Evolutionary conservation across 2,888 invertebrate genomes (phyloP), one percentile per base, ranked within the genome.

Genomic region (Entomobrya proxima): DNA sequence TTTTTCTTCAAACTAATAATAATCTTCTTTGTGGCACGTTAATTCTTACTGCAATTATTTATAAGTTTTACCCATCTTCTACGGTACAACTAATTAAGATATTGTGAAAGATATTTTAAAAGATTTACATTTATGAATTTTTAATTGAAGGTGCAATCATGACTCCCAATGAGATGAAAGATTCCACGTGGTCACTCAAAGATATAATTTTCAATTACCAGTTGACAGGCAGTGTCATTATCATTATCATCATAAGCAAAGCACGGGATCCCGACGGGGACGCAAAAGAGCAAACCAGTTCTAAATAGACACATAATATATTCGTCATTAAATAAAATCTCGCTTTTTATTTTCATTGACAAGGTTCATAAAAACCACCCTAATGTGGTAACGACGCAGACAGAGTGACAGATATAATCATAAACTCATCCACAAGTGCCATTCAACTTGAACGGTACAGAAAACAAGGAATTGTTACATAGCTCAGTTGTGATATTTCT

Each of bases 261-360:
- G 52, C 58, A 24, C 27, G 18, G 55, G 24, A 55, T 30, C 58
- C 58, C 40, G 50, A n/a, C 55, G 7, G 18, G 37, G 58, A 37
- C 58, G 15, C 27, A 18, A 55, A 44, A 30, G 30, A 44, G 32
- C 30, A 75, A 82, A 82, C 82, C 82, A 82, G 82, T 82, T 81
- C 64, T 78, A 64, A 44, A 76, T 24, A 58, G 58, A 24, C 47
- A 55, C 76, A 58, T 76, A 58, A 76, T 81, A 52, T 64, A 82
- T 82, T 82, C 82, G 44, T 64, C 64, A 78, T 78, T 78, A 78
- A 74, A 82, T 82, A 74, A 82, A 82, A 82, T 75, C 61, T 64
- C 75, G 52, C 75, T 64, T 82, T 77, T 77, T 77, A 52, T 58
- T 76, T 64, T 67, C 40, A 74, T 83, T 83, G 52, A 77, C 77